These are phyloP conservation scores for Dicaeum eximium DNA, from an alignment of 2,113 vertebrate genomes.

Conservation along the genomic window DNA sequence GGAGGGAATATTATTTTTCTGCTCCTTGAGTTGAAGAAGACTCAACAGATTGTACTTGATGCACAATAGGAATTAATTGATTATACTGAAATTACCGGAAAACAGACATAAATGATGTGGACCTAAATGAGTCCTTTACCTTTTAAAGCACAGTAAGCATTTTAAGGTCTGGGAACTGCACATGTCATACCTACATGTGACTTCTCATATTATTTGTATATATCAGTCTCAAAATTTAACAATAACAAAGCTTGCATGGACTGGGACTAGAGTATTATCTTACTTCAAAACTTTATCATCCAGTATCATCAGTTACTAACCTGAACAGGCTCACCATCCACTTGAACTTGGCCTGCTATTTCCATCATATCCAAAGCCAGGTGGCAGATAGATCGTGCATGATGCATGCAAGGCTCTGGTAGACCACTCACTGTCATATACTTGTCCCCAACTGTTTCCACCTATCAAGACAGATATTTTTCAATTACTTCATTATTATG, in stretches of 20 bases:
- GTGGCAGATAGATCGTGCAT: constrained; percentile 95
- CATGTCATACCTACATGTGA: neutral
- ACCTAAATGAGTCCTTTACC: neutral
- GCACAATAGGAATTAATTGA: neutral
- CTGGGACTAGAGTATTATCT: neutral
- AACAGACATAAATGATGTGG: neutral
- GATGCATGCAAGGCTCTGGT: constrained; percentile 94
- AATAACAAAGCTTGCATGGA: neutral
- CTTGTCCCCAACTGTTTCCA: constrained; percentile 98
- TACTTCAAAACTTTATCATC: neutral
- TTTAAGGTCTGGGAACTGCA: neutral
- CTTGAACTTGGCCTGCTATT: constrained; percentile 96
- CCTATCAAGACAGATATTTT: constrained; percentile 68
- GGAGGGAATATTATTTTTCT: neutral
- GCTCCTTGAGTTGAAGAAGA: neutral
- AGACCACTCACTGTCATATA: constrained; percentile 99
- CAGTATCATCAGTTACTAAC: no score
- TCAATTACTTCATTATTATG: neutral
- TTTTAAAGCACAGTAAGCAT: neutral
- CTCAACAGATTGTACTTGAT: neutral
- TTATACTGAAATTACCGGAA: neutral
- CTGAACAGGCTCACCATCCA: constrained; percentile 94
- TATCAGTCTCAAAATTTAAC: neutral
- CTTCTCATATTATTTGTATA: neutral
- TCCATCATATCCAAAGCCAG: constrained; percentile 98